Percentiles rank a stretch among this genome's conserved stretches.
These are phyloP conservation scores for Psilopogon haemacephalus DNA, from an alignment of 2,113 vertebrate genomes.

Conservation along the genomic window DNA sequence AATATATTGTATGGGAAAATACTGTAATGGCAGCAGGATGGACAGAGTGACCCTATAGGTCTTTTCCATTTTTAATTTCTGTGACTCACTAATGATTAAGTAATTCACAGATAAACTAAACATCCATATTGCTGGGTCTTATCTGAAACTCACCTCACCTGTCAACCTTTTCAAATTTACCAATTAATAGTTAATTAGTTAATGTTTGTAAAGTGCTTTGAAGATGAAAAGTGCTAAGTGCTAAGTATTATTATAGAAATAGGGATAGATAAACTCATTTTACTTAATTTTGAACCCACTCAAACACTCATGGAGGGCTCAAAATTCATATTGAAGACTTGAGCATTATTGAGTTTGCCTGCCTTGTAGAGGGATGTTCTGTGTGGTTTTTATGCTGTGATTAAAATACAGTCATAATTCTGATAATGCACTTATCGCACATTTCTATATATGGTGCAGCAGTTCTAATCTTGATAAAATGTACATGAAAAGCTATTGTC, in stretches of 20 bases:
- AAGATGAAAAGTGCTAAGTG: constrained; percentile 73
- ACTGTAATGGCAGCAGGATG: constrained; percentile 60
- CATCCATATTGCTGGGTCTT: constrained; percentile 74
- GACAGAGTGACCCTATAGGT: constrained; percentile 70
- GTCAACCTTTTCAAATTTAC: constrained; percentile 78
- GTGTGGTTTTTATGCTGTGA: constrained; percentile 20
- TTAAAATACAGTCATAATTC: constrained; percentile 64
- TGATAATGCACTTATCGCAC: constrained; percentile 52
- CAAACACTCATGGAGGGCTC: constrained; percentile 30
- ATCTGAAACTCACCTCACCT: constrained; percentile 79
- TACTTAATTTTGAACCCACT: constrained; percentile 74
- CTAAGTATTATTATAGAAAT: constrained; percentile 74
- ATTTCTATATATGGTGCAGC: constrained; percentile 14
- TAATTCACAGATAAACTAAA: constrained; percentile 81
- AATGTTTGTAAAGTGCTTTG: constrained; percentile 77
- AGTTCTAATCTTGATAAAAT: constrained; percentile 54
- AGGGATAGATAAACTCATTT: constrained; percentile 72
- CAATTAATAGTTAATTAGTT: constrained; percentile 79
- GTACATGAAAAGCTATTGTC: constrained; percentile 45
- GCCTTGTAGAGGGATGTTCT: not conserved
- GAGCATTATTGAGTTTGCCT: constrained; percentile 29
- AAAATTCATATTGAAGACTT: constrained; percentile 53
- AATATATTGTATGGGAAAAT: constrained; percentile 72
- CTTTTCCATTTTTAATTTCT: constrained; percentile 73
- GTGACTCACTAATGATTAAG: constrained; percentile 78